Percentiles rank a stretch among this genome's conserved stretches.
Evolutionary conservation across 2,888 invertebrate species (phyloP).

Genomic region (Heteromyza rotundicornis): DNA sequence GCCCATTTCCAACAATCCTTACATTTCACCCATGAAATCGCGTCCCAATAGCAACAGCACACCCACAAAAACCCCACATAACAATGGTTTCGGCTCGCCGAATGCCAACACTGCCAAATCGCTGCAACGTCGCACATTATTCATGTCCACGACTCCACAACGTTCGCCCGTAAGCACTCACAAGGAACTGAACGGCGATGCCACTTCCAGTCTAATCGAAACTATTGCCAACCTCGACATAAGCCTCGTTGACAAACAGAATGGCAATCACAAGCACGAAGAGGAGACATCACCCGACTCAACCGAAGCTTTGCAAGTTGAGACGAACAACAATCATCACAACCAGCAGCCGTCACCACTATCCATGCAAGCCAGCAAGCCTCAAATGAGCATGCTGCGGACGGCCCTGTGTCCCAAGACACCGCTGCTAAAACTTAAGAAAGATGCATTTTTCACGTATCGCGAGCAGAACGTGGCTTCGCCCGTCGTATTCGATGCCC

Average conservation of each 20-base stretch:
- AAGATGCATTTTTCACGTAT: conserved; percentile 48
- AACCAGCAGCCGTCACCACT: conserved; percentile 17
- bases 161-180: conserved; percentile 8
- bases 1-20: conserved; percentile 41
- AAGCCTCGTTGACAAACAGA: conserved; percentile 31
- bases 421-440: conserved; percentile 35
- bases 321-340: conserved; percentile 38
- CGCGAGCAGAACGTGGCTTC: conserved; percentile 42
- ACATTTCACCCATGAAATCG: conserved; percentile 43
- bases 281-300: not conserved
- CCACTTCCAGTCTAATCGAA: not conserved
- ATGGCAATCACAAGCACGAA: conserved; percentile 36
- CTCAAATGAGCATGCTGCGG: conserved; percentile 15
- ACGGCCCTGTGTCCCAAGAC: conserved; percentile 29
- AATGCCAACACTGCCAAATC: no score
- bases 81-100: conserved; percentile 19
- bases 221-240: conserved; percentile 10
- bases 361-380: conserved; percentile 2
- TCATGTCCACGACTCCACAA: conserved; percentile 33
- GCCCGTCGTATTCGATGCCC: conserved; percentile 32
- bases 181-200: not conserved
- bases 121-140: conserved; percentile 37
- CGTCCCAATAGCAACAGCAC: conserved; percentile 33
- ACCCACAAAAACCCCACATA: conserved; percentile 32
- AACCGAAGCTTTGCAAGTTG: conserved; percentile 8